phyloP scores from a whole-genome alignment of 1,140 invertebrate genomes.

The Drosophila teissieri region DNA sequence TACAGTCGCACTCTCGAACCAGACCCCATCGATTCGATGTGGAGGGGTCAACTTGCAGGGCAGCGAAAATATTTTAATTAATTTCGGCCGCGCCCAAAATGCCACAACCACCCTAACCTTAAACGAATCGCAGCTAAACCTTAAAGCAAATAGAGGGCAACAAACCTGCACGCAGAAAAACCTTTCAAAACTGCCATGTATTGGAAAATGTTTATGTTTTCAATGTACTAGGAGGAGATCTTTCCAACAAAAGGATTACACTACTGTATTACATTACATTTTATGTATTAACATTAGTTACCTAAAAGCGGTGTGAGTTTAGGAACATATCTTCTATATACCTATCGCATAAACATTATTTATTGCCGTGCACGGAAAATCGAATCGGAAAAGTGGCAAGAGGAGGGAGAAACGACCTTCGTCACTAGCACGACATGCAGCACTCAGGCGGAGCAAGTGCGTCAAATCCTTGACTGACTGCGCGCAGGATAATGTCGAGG shows the following conservation, averaged over 20 bases:
- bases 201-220: background rate
- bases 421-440: slow-evolving; percentile 29
- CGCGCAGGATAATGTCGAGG: slow-evolving; percentile 57
- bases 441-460: slow-evolving; percentile 41
- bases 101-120: slow-evolving; percentile 52
- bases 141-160: background rate
- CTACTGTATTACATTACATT: too few relatives aligned
- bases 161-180: background rate
- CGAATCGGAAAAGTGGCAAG: slow-evolving; percentile 17
- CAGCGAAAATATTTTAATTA: slow-evolving; percentile 67
- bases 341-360: background rate
- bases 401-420: slow-evolving; percentile 24
- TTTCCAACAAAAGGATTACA: too few relatives aligned
- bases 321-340: too few relatives aligned
- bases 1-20: slow-evolving; percentile 32
- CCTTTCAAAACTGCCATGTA: background rate
- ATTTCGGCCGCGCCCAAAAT: slow-evolving; percentile 61
- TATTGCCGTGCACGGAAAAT: slow-evolving; percentile 9
- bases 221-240: background rate
- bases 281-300: too few relatives aligned
- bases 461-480: slow-evolving; percentile 64
- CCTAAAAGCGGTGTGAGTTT: too few relatives aligned
- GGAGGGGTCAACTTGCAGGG: slow-evolving; percentile 64
- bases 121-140: slow-evolving; percentile 21
- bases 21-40: slow-evolving; percentile 25